A percentile compares a stretch with the other conserved stretches of the same genome.
Evolutionary conservation across 2,113 vertebrate genomes (phyloP).

Genomic region (Haemorhous mexicanus): DNA sequence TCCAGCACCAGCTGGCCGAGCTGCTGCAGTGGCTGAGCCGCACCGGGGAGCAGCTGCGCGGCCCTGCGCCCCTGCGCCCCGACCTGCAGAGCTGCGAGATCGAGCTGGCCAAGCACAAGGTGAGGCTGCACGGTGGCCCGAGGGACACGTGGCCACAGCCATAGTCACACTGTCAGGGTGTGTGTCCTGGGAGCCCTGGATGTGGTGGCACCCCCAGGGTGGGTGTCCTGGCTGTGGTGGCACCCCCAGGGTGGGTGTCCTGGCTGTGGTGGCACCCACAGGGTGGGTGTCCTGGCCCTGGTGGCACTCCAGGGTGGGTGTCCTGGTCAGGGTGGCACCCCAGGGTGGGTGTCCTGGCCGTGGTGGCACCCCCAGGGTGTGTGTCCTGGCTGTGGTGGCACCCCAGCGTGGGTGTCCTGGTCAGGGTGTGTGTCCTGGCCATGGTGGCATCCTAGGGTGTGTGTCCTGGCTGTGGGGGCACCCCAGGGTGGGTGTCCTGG

Average conservation of each 20-base stretch:
- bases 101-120: conserved; percentile 90
- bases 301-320: not conserved
- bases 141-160: rapidly evolving
- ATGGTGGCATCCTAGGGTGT: no score
- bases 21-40: conserved; percentile 80
- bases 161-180: no score
- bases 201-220: not conserved
- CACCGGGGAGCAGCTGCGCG: conserved; percentile 78
- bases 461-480: no score
- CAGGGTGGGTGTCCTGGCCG: no score
- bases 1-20: conserved; percentile 86
- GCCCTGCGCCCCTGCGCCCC: conserved; percentile 65
- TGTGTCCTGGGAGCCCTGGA: not conserved
- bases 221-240: not conserved
- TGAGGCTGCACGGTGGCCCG: not conserved
- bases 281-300: not conserved
- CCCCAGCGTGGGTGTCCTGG: no score
- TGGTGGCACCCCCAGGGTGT: no score
- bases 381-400: no score
- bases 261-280: not conserved
- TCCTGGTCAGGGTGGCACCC: not conserved
- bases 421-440: no score
- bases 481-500: no score
- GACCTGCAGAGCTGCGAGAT: conserved; percentile 89
- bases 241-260: not conserved